A percentile compares a stretch with the other conserved stretches of the same genome.
phyloP scores from a whole-genome alignment of 1,140 invertebrate genomes.

The Acromyrmex heyeri region DNA sequence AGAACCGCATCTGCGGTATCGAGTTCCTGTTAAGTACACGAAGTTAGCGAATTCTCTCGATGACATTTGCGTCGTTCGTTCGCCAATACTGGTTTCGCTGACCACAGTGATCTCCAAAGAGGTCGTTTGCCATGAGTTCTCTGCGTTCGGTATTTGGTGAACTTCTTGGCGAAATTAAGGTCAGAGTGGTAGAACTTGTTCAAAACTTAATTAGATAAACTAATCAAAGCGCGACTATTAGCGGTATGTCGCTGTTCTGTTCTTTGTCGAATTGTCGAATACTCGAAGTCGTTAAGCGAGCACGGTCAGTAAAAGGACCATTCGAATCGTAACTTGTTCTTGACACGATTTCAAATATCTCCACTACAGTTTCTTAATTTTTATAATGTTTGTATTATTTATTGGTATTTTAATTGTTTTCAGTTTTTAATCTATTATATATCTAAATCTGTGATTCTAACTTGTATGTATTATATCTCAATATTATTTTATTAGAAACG shows the following conservation, averaged over 20 bases:
- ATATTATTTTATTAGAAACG: no score
- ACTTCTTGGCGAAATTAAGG: conserved; percentile 72
- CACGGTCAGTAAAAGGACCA: conserved; percentile 28
- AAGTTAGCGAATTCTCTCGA: conserved; percentile 30
- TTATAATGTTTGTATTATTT: background rate
- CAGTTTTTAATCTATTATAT: background rate
- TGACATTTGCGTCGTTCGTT: conserved; percentile 65
- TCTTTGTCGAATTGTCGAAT: conserved; percentile 51
- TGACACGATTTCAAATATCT: conserved; percentile 10
- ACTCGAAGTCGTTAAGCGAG: conserved; percentile 42
- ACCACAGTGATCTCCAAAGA: conserved; percentile 65
- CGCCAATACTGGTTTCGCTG: conserved; percentile 64
- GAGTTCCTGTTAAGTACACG: conserved; percentile 52
- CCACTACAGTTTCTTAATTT: background rate
- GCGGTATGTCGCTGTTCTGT: conserved; percentile 41
- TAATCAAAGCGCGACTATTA: conserved; percentile 47
- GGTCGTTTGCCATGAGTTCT: conserved; percentile 44
- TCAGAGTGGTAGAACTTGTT: conserved; percentile 52
- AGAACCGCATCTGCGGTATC: conserved; percentile 44
- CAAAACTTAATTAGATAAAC: conserved; percentile 74
- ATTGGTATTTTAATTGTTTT: background rate
- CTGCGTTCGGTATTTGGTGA: conserved; percentile 56
- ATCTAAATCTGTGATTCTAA: no score
- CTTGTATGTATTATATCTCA: no score
- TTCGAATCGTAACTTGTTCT: background rate